These are phyloP conservation scores for Eupithecia centaureata DNA, from an alignment of 2,888 invertebrate genomes.

Conservation along the genomic window DNA sequence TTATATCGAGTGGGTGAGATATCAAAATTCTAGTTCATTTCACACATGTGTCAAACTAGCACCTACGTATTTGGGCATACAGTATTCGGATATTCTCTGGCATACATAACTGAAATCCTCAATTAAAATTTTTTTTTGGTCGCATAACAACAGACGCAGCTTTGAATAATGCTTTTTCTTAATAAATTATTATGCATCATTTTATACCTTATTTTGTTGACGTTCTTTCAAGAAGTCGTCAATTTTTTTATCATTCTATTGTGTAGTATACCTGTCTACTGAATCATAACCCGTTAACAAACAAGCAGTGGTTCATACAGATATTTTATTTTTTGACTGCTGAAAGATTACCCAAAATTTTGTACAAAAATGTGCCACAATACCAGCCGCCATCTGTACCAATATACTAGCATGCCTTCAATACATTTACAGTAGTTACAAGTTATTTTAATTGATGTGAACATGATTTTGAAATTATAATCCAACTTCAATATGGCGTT, in stretches of 20 bases:
- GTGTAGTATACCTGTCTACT: no score
- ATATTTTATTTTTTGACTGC: no score
- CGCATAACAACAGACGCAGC: background rate
- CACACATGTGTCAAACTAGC: constrained; percentile 52
- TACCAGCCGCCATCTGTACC: constrained; percentile 1
- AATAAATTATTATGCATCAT: no score
- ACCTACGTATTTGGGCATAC: constrained; percentile 47
- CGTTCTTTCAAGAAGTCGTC: no score
- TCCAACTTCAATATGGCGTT: constrained; percentile 41
- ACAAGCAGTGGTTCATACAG: no score
- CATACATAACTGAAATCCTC: background rate
- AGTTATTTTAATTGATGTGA: constrained; percentile 52
- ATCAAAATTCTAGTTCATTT: constrained; percentile 51
- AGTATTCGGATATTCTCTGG: constrained; percentile 3
- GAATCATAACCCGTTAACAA: no score
- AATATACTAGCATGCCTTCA: constrained; percentile 52
- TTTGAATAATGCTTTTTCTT: background rate
- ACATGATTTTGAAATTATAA: constrained; percentile 54
- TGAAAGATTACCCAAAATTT: no score
- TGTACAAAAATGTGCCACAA: background rate
- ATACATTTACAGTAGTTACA: constrained; percentile 43
- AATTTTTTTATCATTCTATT: no score
- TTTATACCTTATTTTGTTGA: no score
- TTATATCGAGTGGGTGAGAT: constrained; percentile 46
- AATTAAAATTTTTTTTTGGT: background rate